Evolutionary conservation across 2,888 invertebrate genomes (phyloP).

Genomic region (Agrotis ipsilon): DNA sequence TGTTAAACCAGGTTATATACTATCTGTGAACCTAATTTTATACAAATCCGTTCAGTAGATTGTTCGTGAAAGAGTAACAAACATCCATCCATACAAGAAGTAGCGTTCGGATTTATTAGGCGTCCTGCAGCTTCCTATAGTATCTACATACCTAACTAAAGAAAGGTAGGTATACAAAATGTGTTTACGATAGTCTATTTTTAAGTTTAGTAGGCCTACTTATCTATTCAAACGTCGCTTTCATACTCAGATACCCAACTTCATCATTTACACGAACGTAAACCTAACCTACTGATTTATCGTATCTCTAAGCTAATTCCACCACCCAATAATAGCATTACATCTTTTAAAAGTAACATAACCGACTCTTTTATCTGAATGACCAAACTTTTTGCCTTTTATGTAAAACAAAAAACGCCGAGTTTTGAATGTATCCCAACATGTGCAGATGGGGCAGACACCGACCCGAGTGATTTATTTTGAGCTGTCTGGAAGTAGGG

Average conservation of each 20-base stretch:
- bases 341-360: neutral
- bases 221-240: neutral
- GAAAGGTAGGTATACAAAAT: neutral
- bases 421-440: conserved; percentile 38
- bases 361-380: neutral
- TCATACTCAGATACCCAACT: neutral
- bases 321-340: too few relatives aligned
- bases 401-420: conserved; percentile 25
- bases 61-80: too few relatives aligned
- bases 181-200: too few relatives aligned
- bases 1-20: too few relatives aligned
- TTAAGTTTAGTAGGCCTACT: neutral
- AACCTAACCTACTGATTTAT: neutral
- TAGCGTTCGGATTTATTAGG: too few relatives aligned
- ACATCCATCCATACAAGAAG: too few relatives aligned
- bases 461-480: conserved; percentile 64
- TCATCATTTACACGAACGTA: neutral
- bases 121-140: neutral
- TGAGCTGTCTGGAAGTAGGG: conserved; percentile 55
- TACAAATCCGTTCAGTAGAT: too few relatives aligned
- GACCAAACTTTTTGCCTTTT: conserved; percentile 6
- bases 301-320: neutral
- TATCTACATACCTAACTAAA: neutral
- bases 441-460: conserved; percentile 57
- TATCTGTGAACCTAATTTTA: too few relatives aligned